phyloP scores from a whole-genome alignment of 1,140 invertebrate species.

The Neodiprion virginianus region DNA sequence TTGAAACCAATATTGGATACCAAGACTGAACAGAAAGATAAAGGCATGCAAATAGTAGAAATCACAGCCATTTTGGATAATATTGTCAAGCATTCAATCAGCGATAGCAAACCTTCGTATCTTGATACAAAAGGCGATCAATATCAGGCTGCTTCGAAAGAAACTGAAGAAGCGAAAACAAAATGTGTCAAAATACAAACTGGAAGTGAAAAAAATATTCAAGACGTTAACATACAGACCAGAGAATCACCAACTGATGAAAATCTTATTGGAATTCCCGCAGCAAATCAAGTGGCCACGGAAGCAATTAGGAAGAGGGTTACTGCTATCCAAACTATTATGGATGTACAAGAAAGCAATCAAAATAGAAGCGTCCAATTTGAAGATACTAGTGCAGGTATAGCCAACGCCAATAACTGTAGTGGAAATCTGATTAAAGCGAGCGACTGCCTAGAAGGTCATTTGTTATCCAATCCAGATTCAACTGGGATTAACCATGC shows the following conservation, averaged over 20 bases:
- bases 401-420: neutral
- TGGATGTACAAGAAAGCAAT: neutral
- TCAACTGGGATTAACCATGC: neutral
- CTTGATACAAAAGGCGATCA: neutral
- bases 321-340: too few species aligned
- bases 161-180: neutral
- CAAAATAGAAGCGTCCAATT: neutral
- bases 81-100: neutral
- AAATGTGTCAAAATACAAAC: neutral
- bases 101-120: neutral
- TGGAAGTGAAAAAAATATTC: neutral
- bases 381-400: neutral
- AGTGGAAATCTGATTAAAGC: neutral
- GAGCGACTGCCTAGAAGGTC: too few species aligned
- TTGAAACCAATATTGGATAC: conserved; percentile 7
- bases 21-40: neutral
- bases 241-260: neutral
- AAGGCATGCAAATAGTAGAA: neutral
- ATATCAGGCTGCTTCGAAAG: neutral
- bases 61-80: neutral
- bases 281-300: neutral
- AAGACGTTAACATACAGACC: neutral
- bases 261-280: neutral
- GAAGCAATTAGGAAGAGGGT: too few species aligned
- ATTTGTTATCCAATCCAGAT: neutral